These are phyloP conservation scores for Triplophysa dalaica DNA, from an alignment of 2,113 vertebrate species.

Conservation along the genomic window DNA sequence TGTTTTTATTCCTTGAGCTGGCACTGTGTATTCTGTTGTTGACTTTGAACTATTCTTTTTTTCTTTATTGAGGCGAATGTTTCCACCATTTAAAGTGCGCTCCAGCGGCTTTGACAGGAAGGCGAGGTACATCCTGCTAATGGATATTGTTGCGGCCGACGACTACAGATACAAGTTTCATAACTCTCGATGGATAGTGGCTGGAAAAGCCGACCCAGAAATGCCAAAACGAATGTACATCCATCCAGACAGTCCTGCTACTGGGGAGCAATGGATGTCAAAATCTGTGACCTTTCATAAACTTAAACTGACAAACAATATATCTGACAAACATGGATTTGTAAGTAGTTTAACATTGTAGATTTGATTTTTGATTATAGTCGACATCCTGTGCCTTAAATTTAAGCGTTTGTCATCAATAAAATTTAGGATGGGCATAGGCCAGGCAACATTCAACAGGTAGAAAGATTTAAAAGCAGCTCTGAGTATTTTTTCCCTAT, in stretches of 20 bases:
- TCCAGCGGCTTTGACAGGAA: conserved; percentile 89
- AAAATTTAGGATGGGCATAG: too few species aligned
- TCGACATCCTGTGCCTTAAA: not conserved
- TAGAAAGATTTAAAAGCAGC: too few species aligned
- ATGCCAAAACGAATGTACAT: conserved; percentile 96
- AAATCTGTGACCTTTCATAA: conserved; percentile 94
- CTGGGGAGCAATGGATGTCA: conserved; percentile 96
- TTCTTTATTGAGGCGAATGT: conserved; percentile 85
- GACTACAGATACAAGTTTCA: conserved; percentile 97
- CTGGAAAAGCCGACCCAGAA: conserved; percentile 95
- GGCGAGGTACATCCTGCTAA: conserved; percentile 89
- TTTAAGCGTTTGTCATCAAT: not conserved
- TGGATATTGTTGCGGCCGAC: conserved; percentile 93
- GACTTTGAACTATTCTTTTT: not conserved
- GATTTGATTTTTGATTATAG: not conserved
- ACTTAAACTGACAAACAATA: conserved; percentile 96
- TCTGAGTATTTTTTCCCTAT: too few species aligned
- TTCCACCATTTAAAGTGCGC: conserved; percentile 90
- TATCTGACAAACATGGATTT: conserved; percentile 95
- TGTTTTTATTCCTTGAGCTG: not conserved
- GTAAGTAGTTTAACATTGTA: conserved; percentile 75
- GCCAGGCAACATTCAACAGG: not conserved
- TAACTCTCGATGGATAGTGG: conserved; percentile 93
- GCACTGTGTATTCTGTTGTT: not conserved
- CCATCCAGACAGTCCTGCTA: conserved; percentile 94